phyloP scores from a whole-genome alignment of 2,888 invertebrate genomes.

The Sympetrum striolatum region DNA sequence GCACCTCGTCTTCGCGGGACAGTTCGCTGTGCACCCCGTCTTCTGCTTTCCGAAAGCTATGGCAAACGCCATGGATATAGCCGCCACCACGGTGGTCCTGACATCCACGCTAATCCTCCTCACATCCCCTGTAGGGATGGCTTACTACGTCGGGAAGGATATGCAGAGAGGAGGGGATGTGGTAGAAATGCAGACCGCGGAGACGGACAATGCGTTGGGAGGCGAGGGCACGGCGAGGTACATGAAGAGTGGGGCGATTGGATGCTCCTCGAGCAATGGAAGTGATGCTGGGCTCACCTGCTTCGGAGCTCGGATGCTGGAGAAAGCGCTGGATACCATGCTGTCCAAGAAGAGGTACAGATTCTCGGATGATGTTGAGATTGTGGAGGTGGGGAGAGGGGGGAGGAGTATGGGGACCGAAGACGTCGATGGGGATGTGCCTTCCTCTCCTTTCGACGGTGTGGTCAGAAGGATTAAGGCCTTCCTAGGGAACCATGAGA shows the following conservation, averaged over 20 bases:
- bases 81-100: not conserved
- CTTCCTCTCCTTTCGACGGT: conserved; percentile 58
- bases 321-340: conserved; percentile 58
- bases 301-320: conserved; percentile 64
- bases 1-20: not conserved
- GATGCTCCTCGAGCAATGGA: not conserved
- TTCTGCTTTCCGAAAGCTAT: not conserved
- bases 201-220: not conserved
- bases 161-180: not conserved
- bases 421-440: conserved; percentile 54
- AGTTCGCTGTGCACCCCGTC: not conserved
- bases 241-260: not conserved
- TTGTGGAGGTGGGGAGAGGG: conserved; percentile 65
- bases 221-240: not conserved
- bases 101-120: not conserved
- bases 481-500: conserved; percentile 75
- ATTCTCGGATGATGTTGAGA: conserved; percentile 69
- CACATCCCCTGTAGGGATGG: not conserved
- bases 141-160: not conserved
- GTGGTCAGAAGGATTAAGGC: conserved; percentile 68
- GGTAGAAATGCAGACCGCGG: not conserved
- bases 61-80: not conserved
- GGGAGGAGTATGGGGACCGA: conserved; percentile 59
- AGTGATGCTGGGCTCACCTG: not conserved
- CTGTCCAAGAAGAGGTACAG: conserved; percentile 58